These are phyloP conservation scores for Dicentrarchus labrax DNA, from an alignment of 2,113 vertebrate species.

Conservation along the genomic window DNA sequence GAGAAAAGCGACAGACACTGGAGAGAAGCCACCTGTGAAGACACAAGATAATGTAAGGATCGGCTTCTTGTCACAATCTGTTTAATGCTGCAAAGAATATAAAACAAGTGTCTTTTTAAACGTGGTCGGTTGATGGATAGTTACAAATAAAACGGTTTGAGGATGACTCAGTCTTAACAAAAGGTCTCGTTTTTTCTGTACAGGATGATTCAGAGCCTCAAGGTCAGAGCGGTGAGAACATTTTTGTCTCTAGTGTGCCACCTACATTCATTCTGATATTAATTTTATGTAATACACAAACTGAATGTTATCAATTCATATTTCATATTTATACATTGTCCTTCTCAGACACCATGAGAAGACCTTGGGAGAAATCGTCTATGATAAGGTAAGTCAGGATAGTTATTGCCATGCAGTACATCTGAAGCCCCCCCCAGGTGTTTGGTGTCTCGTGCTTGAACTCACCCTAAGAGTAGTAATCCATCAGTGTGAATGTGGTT, in stretches of 20 bases:
- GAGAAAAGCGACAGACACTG: constrained; percentile 90
- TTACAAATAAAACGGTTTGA: constrained; percentile 1
- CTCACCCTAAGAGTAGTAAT: constrained; percentile 17
- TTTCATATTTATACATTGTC: constrained; percentile 34
- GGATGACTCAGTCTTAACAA: constrained; percentile 52
- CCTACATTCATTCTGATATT: constrained; percentile 19
- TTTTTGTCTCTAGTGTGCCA: constrained; percentile 42
- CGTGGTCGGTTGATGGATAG: neutral
- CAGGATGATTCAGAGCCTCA: constrained; percentile 88
- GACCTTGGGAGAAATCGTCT: constrained; percentile 91
- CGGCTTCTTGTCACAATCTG: neutral
- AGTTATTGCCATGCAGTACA: constrained; percentile 2
- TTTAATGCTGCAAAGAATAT: neutral
- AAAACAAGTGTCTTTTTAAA: neutral
- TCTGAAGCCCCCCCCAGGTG: neutral
- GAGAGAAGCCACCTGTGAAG: constrained; percentile 84
- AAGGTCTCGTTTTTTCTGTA: constrained; percentile 44
- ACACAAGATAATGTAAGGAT: constrained; percentile 86
- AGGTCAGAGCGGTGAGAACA: constrained; percentile 81
- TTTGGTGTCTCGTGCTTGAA: constrained; percentile 38
- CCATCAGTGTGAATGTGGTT: constrained; percentile 32
- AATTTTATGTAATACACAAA: neutral
- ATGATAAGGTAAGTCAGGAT: constrained; percentile 85
- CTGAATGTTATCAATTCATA: constrained; percentile 2
- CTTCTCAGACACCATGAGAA: constrained; percentile 85